A percentile compares a stretch with the other conserved stretches of the same genome.
Evolutionary conservation across 2,797 vertebrate species (phyloP).

Genomic region (Ctenopoma multispine): DNA sequence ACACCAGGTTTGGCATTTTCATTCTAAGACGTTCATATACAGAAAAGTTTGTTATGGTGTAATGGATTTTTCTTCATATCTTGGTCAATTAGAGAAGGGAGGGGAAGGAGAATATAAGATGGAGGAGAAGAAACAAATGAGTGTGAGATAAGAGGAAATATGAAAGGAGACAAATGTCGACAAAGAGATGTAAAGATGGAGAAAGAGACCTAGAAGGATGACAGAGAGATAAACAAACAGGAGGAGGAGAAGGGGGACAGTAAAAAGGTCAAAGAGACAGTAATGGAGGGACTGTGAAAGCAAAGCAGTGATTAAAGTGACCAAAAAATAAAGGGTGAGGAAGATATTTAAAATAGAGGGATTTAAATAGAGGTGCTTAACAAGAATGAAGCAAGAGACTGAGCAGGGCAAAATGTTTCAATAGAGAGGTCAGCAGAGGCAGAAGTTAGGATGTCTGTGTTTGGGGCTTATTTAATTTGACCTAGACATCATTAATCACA

Average conservation of each 20-base stretch:
- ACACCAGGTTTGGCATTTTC: slow-evolving; percentile 75
- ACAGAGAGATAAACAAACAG: slow-evolving; percentile 28
- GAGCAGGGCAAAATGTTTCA: slow-evolving; percentile 10
- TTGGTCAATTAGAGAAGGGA: slow-evolving; percentile 60
- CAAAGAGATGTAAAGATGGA: slow-evolving; percentile 7
- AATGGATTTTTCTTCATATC: slow-evolving; percentile 63
- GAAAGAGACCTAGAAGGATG: slow-evolving; percentile 13
- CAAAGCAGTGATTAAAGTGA: slow-evolving; percentile 8
- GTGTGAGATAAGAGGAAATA: slow-evolving; percentile 14
- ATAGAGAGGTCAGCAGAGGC: slow-evolving; percentile 27
- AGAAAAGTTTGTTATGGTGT: slow-evolving; percentile 63
- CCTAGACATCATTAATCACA: slow-evolving; percentile 58
- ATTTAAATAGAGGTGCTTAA: slow-evolving; percentile 10
- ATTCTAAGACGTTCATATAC: slow-evolving; percentile 66
- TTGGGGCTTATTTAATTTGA: slow-evolving; percentile 49
- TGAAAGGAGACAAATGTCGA: slow-evolving; percentile 35
- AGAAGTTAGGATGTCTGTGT: slow-evolving; percentile 32
- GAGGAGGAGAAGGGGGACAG: not conserved
- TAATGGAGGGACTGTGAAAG: slow-evolving; percentile 23
- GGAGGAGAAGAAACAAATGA: slow-evolving; percentile 20
- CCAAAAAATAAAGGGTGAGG: not conserved
- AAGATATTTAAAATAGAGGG: not conserved
- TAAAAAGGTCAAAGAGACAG: not conserved
- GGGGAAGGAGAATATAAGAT: slow-evolving; percentile 4
- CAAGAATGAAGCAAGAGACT: slow-evolving; percentile 11